phyloP scores from a whole-genome alignment of 2,888 invertebrate species.

The Pocota personata region DNA sequence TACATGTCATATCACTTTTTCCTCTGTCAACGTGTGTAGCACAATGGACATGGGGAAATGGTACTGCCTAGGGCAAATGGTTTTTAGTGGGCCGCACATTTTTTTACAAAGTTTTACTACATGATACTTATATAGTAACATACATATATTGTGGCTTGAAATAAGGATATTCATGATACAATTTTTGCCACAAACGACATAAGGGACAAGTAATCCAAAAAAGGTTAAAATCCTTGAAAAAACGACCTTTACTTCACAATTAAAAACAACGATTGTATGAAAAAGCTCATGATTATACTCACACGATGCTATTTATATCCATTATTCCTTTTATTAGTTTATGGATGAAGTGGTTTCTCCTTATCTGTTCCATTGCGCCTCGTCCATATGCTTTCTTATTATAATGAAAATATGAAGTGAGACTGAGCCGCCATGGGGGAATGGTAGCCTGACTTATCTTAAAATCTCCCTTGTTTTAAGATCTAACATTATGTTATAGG shows the following conservation, averaged over 20 bases:
- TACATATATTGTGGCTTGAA: neutral
- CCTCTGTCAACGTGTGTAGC: neutral
- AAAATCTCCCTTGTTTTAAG: conserved; percentile 24
- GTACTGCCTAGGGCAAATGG: neutral
- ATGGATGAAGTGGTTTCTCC: neutral
- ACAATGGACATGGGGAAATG: neutral
- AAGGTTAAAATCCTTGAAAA: neutral
- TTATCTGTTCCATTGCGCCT: neutral
- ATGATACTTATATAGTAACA: neutral
- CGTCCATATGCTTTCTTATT: neutral
- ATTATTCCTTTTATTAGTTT: neutral
- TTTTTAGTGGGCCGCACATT: neutral
- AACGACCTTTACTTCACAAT: neutral
- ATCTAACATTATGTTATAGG: neutral
- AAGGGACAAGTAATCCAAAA: neutral
- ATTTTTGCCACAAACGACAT: neutral
- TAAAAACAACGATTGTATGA: neutral
- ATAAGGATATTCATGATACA: neutral
- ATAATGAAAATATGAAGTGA: neutral
- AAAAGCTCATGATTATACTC: neutral
- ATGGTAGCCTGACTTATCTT: conserved; percentile 27
- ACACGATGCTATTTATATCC: neutral
- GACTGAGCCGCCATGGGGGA: neutral
- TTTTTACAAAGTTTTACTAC: neutral
- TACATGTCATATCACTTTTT: neutral